Evolutionary conservation across 1,140 invertebrate genomes (phyloP), one percentile per base, ranked within the genome.

Genomic region (Brachionus sp.): DNA sequence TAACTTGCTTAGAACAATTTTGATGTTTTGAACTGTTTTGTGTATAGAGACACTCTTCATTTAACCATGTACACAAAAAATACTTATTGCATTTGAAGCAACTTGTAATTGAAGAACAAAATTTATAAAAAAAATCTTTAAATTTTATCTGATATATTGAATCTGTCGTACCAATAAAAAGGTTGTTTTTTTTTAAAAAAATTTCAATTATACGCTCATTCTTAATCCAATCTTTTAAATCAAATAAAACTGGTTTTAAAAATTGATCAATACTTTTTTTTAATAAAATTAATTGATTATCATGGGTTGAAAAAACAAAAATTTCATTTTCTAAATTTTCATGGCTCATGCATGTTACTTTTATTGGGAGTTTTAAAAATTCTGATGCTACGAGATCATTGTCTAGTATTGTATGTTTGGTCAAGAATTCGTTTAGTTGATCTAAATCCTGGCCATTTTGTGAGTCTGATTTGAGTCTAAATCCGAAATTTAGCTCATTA

Each of bases 201-300:
- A 75, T 46, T 75, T 75, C 70, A 44, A 13, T 46, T 25, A 75
- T 33, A 29, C 44, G 46, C 23, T 39, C 70, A 46, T 44, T 75
- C 9, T 35, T 44, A 6, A 75, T 57, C 50, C 50, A 25, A 29
- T 39, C 12, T 12, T 10, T 13, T 46, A 75, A 25, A 35, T 75
- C 13, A 13, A 75, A 46, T 10, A 13, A 23, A 46, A 46, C n/a
- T 46, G 37, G 70, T 13, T 46, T 39, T 25, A 44, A 3, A 46
- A 46, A 75, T 3, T 46, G 23, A 3, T n/a, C 9, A 3, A 5
- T 16, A 13, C 37, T 9, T 39, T 33, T 70, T 16, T 70, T 70
- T 37, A 70, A 16, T 19, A 70, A 19, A 7, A 70, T 39, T 6
- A 70, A 19, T 19, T 19, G 23, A 25, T 44, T 44, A 33, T 46